These are phyloP conservation scores for Thaleichthys pacificus DNA, from an alignment of 2,797 vertebrate species.

Conservation along the genomic window DNA sequence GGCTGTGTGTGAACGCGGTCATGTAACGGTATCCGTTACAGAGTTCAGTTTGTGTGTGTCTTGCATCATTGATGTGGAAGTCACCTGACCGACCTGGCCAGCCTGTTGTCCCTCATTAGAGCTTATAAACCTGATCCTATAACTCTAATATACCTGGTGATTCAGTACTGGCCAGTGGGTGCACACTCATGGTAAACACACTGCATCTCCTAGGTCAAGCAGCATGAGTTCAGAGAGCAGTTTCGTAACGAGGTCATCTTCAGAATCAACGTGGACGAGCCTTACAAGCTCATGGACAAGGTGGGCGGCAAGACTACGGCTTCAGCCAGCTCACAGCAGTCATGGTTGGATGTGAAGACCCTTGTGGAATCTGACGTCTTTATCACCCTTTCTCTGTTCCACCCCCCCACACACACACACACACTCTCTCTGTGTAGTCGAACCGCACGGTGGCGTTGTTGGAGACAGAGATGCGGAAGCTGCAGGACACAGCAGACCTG, in stretches of 20 bases:
- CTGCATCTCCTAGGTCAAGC: conserved; percentile 73
- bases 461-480: conserved; percentile 75
- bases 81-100: not conserved
- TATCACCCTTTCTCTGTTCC: conserved; percentile 22
- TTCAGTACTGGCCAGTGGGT: not conserved
- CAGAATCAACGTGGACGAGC: conserved; percentile 66
- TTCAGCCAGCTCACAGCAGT: not conserved
- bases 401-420: no score
- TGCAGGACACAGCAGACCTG: conserved; percentile 77
- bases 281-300: conserved; percentile 75
- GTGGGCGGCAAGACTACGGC: conserved; percentile 43
- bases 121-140: not conserved
- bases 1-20: no score
- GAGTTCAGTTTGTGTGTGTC: conserved; percentile 50
- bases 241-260: conserved; percentile 77
- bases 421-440: conserved; percentile 53
- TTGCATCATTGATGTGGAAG: conserved; percentile 61
- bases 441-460: conserved; percentile 65
- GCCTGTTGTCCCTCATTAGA: not conserved
- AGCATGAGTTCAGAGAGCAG: conserved; percentile 80
- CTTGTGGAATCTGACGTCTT: not conserved
- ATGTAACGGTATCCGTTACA: conserved; percentile 25
- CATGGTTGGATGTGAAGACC: not conserved
- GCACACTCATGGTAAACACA: not conserved
- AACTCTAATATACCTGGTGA: not conserved